phyloP scores from a whole-genome alignment of 2,888 invertebrate genomes.

The Arrhopalites spinosus region DNA sequence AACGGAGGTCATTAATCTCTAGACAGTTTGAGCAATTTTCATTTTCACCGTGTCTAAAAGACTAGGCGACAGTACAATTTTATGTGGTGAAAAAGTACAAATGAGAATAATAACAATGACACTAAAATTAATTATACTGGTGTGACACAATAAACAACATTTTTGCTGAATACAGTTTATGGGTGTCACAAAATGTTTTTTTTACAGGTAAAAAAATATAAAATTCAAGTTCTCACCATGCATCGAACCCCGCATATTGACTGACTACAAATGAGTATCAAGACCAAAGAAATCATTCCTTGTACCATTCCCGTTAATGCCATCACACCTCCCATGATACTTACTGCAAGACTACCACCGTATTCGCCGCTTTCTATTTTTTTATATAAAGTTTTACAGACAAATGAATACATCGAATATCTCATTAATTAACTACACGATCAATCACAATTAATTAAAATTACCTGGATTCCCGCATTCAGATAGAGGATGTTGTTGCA shows the following conservation, averaged over 20 bases:
- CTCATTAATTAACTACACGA: constrained; percentile 5
- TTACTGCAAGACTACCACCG: constrained; percentile 45
- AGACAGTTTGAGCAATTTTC: too few species aligned
- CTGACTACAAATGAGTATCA: constrained; percentile 53
- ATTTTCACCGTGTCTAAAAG: too few species aligned
- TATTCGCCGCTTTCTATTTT: constrained; percentile 2
- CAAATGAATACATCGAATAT: background rate
- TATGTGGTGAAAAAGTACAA: too few species aligned
- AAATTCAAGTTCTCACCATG: constrained; percentile 47
- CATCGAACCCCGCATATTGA: constrained; percentile 53
- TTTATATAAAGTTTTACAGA: constrained; percentile 3
- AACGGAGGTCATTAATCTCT: too few species aligned
- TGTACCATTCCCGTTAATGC: constrained; percentile 52
- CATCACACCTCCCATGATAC: constrained; percentile 51
- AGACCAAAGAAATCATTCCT: constrained; percentile 49
- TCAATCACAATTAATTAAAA: background rate
- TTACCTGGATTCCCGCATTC: constrained; percentile 41
- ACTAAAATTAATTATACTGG: too few species aligned
- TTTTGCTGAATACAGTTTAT: too few species aligned
- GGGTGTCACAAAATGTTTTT: too few species aligned
- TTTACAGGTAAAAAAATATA: too few species aligned
- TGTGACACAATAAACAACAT: too few species aligned
- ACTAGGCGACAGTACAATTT: too few species aligned
- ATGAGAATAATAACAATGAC: too few species aligned
- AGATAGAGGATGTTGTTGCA: constrained; percentile 45